Base-by-base conservation (phyloP, 2,888 invertebrate species). In the Pachycephus smyrnensis region DNA sequence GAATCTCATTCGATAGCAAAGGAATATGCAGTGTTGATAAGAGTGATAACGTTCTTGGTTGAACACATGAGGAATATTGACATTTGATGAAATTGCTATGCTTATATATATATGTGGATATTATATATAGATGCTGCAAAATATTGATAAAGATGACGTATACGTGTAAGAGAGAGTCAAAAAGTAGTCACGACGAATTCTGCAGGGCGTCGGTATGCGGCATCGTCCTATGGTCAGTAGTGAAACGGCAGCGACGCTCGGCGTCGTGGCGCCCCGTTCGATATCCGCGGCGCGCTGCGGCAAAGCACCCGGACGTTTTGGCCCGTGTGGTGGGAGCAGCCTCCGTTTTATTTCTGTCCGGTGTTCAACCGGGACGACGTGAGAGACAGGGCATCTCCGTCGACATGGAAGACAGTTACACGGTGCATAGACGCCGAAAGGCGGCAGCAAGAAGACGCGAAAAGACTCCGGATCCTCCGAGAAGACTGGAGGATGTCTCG, bases 401-500 rank as follows among this genome's bases (percentile, higher is more conserved):
- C 75, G 83, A 76, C 76, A 91, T 92, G 90, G 91, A 91, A 86
- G 90, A 91, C 83, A 90, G 89, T 85, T 91, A 91, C 85, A 87
- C 88, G 83, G 89, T 90, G 82, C 89, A 91, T 82, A 84, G 90
- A 82, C 90, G 91, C 74, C 89, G 91, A 36, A 89, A 90, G 79
- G 90, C 89, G 32, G 86, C 85, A 30, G 88, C 87, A 55, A 89
- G 85, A 75, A 88, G 84, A 77, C 89, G 90, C 77, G 90, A 89
- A 77, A 90, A 91, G 81, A 90, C 90, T 11, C 89, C 89, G 32
- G 90, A 90, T 4, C 88, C 90, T 0, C 83, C 86, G 73, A 35
- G 76, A 55, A 73, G 69, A 75, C 11, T 76, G 80, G 71, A 83
- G 79, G 78, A 83, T 15, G 82, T 73, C 80, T 75, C 75, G 76